Base-by-base conservation (phyloP, 2,113 vertebrate species). In the Solea solea region DNA sequence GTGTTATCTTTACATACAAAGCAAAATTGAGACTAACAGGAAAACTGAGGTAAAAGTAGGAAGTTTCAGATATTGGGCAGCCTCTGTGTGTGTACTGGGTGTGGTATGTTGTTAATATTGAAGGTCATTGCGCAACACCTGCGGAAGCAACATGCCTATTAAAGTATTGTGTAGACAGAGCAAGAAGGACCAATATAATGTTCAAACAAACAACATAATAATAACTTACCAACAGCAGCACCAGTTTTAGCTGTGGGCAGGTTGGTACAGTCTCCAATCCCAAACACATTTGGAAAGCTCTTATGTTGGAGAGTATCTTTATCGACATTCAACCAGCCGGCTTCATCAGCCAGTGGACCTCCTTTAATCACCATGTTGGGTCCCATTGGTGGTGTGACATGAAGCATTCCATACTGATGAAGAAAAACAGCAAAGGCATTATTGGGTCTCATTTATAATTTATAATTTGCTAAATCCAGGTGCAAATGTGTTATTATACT, bases 351-450 rank as follows among this genome's bases (percentile, higher is more conserved):
- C 82, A 98, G 87, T 0, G 88, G 83, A 55, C 94, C 96, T 9
- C 68, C 91, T 88, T 96, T 90, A 11, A 99, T 76, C 3, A 95
- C 96, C 0, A 90, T 86, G 21, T 86, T 95, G 9, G 97, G 91
- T 52, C 97, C 96, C 98, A 99, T 99, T 0, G 98, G 98, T 1
- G 98, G 98, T 0, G 97, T 98, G 34, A 99, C 96, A 6, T 99
- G 98, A 66, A 99, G 96, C 97, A 99, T 98, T 88, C 95, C 97
- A 78, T 98, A 99, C 98, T 99, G 49, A 12, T 9, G 3, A 76
- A 72, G 44, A 59, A 49, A 39, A 51, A 48, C n/a, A 60, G 15
- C 2, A 27, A 34, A 27, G 9, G 21, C 27, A 11, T 34, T 34
- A 34, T 34, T 34, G 34, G 1, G 5, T 34, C 34, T 34, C 34